Evolutionary conservation across 1,140 invertebrate genomes (phyloP), one percentile per base, ranked within the genome.

Genomic region (Drosophila ercepeae): DNA sequence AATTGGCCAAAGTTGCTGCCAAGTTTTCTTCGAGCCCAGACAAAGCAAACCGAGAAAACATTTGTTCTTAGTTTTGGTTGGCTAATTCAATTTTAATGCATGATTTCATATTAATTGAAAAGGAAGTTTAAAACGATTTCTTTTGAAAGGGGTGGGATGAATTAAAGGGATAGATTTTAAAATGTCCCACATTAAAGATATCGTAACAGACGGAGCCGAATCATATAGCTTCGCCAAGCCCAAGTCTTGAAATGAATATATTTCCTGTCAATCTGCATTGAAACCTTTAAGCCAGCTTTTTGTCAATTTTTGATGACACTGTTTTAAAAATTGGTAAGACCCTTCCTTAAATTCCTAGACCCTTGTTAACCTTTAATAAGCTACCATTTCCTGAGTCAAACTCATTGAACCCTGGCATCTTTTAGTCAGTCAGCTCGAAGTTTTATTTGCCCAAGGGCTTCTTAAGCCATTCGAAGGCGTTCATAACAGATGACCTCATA

Each of bases 61-160:
- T 75, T 82, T 72, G 67, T 75, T 67, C 52, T 69, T 55, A 52
- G 81, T 76, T 75, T 88, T 54, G 69, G 65, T 54, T 88, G 41
- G 61, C 82, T 90, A 90, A 90, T 90, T 83, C 89, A 90, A 90
- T 90, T 90, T 90, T 90, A 89, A 90, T 90, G 89, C 89, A 65
- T 90, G 89, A 90, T 90, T 90, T 90, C 75, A 88, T 90, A 90
- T 90, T 90, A 90, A 90, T 90, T 90, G 89, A 84, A 90, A 90
- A 75, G 53, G 61, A 54, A 70, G 68, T 74, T 73, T 68, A 34
- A 21, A 44, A 36, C 32, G 21, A 41, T 14, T 46, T 2, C 27
- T 18, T 0, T 1, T 21, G 14, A 14, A 4, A 4, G 7, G 27
- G 27, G 9, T 9, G 6, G 11, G 21, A 16, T 39, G 3, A 1